These are phyloP conservation scores for Brachylomia viminalis DNA, from an alignment of 2,888 invertebrate genomes.

Conservation along the genomic window DNA sequence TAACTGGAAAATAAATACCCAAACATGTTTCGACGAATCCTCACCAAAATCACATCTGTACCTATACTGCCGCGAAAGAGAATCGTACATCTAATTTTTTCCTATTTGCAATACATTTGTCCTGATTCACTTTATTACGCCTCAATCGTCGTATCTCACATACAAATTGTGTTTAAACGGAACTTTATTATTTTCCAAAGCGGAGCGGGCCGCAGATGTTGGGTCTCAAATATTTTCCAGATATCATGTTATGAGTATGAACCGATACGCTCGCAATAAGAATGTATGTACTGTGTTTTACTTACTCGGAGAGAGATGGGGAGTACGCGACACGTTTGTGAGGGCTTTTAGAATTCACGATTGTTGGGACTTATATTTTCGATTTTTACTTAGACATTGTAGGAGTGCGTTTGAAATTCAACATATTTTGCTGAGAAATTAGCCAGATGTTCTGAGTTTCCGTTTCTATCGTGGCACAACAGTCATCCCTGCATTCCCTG, in stretches of 20 bases:
- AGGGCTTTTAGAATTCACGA: constrained; percentile 65
- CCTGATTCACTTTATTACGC: constrained; percentile 88
- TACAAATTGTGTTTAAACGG: constrained; percentile 89
- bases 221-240: constrained; percentile 84
- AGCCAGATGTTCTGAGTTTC: background rate
- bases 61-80: constrained; percentile 31
- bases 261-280: constrained; percentile 79
- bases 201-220: constrained; percentile 85
- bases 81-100: constrained; percentile 73
- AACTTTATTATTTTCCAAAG: constrained; percentile 88
- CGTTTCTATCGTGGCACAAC: background rate
- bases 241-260: constrained; percentile 76
- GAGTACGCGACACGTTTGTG: constrained; percentile 68
- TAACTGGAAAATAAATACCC: constrained; percentile 22
- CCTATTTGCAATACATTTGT: constrained; percentile 86
- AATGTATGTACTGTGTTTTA: constrained; percentile 79
- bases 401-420: background rate
- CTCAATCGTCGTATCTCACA: constrained; percentile 88
- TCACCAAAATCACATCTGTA: constrained; percentile 52
- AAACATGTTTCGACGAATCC: constrained; percentile 30
- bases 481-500: background rate
- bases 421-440: background rate
- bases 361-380: background rate
- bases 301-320: constrained; percentile 80
- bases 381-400: background rate